phyloP scores from a whole-genome alignment of 2,888 invertebrate species.

The Meliscaeva auricollis region DNA sequence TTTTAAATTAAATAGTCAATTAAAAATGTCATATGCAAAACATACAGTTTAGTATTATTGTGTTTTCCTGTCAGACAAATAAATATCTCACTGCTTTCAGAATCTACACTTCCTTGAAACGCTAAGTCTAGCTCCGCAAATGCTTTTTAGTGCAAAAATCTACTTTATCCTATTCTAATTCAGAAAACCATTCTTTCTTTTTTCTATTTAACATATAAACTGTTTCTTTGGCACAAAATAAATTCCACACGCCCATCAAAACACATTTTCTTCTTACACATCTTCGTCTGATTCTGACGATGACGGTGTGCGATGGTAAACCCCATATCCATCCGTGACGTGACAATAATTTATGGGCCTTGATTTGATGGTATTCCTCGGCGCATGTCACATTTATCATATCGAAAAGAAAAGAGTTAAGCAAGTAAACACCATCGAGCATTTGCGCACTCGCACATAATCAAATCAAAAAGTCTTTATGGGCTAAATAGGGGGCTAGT shows the following conservation, averaged over 20 bases:
- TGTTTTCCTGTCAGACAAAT: too few relatives aligned
- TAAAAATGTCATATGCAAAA: too few relatives aligned
- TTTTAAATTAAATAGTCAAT: too few relatives aligned
- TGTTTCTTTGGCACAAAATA: slow-evolving; percentile 1
- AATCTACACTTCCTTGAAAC: too few relatives aligned
- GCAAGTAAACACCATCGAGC: slow-evolving; percentile 30
- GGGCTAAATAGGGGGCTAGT: slow-evolving; percentile 11
- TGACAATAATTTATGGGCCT: slow-evolving; percentile 70
- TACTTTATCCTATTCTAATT: neutral
- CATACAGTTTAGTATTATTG: too few relatives aligned
- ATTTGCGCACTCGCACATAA: slow-evolving; percentile 42
- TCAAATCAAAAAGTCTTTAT: slow-evolving; percentile 63
- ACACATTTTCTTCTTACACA: slow-evolving; percentile 13
- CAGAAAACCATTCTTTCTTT: neutral
- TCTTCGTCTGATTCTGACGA: slow-evolving; percentile 11
- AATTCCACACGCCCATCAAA: slow-evolving; percentile 24
- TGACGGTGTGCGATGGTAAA: neutral
- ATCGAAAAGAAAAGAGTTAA: slow-evolving; percentile 61
- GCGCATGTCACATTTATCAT: slow-evolving; percentile 72
- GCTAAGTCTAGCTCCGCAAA: too few relatives aligned
- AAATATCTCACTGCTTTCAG: too few relatives aligned
- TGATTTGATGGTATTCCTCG: slow-evolving; percentile 68
- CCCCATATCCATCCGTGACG: slow-evolving; percentile 38
- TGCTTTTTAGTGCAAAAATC: too few relatives aligned
- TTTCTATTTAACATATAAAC: neutral